Percentiles rank a stretch among this genome's conserved stretches.
Conservation (phyloP, 2,797 vertebrate species). For the Cacajao melanocephalus region DNA sequence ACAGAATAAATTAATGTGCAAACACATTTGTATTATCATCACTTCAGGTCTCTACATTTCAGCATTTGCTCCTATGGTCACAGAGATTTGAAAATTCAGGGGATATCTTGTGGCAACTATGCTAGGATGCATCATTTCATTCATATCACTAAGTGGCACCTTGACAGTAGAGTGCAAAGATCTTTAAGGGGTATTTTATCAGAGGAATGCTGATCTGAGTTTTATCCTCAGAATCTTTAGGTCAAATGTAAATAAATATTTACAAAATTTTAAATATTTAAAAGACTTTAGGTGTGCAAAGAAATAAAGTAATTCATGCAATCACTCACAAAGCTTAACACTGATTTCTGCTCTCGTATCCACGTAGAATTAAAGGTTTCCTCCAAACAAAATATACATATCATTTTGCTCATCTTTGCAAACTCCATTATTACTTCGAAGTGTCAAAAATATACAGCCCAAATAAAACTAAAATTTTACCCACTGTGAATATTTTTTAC, state of each 20-base stretch:
- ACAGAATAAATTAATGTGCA: background rate
- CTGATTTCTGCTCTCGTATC: background rate
- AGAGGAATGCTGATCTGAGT: background rate
- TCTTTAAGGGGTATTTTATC: background rate
- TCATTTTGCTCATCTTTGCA: background rate
- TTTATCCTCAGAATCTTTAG: background rate
- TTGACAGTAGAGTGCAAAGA: background rate
- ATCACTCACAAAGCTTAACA: background rate
- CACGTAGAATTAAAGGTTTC: background rate
- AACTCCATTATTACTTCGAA: slow-evolving; percentile 7
- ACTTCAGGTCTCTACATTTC: background rate
- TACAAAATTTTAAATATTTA: slow-evolving; percentile 39
- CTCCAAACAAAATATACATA: background rate
- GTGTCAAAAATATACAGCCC: slow-evolving; percentile 31
- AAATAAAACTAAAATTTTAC: slow-evolving; percentile 39
- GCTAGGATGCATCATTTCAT: background rate
- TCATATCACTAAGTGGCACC: background rate
- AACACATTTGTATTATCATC: background rate
- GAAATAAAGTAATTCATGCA: background rate
- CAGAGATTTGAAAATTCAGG: background rate
- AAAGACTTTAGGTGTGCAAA: background rate
- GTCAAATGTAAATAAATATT: slow-evolving; percentile 2
- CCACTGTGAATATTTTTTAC: slow-evolving; percentile 31
- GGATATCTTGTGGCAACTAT: background rate
- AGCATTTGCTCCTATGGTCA: background rate